Conservation (phyloP, 37 sponge, comb jelly and placozoan genomes). For the Beroe ovata region DNA sequence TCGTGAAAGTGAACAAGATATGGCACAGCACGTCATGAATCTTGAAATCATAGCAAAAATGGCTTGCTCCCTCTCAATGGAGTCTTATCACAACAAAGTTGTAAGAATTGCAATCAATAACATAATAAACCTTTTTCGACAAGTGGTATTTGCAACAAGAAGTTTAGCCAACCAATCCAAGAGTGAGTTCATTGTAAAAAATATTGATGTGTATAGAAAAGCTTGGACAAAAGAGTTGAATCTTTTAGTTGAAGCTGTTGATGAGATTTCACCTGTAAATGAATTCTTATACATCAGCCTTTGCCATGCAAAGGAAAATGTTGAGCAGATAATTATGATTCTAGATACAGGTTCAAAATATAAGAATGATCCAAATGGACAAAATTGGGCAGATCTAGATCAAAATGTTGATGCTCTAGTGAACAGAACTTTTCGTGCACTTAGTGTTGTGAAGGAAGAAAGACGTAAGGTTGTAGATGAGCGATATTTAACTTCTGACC, state of each 20-base stretch:
- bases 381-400: conserved; percentile 60
- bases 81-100: conserved; percentile 37
- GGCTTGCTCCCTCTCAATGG: conserved; percentile 58
- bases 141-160: conserved; percentile 60
- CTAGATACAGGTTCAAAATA: neutral
- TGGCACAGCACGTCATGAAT: conserved; percentile 55
- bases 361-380: conserved; percentile 12
- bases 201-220: conserved; percentile 51
- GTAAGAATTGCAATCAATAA: conserved; percentile 32
- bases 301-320: conserved; percentile 46
- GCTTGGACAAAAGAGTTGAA: conserved; percentile 56
- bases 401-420: conserved; percentile 48
- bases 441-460: conserved; percentile 36
- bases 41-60: conserved; percentile 56
- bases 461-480: conserved; percentile 40
- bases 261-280: conserved; percentile 30
- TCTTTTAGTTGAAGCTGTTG: conserved; percentile 41
- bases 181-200: conserved; percentile 1
- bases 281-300: conserved; percentile 25
- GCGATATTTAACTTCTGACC: conserved; percentile 2
- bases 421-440: conserved; percentile 56
- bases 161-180: conserved; percentile 32
- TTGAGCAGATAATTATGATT: conserved; percentile 29
- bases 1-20: conserved; percentile 38
- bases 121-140: conserved; percentile 8